These are phyloP conservation scores for Clivina fossor DNA, from an alignment of 2,888 invertebrate genomes.

Conservation along the genomic window DNA sequence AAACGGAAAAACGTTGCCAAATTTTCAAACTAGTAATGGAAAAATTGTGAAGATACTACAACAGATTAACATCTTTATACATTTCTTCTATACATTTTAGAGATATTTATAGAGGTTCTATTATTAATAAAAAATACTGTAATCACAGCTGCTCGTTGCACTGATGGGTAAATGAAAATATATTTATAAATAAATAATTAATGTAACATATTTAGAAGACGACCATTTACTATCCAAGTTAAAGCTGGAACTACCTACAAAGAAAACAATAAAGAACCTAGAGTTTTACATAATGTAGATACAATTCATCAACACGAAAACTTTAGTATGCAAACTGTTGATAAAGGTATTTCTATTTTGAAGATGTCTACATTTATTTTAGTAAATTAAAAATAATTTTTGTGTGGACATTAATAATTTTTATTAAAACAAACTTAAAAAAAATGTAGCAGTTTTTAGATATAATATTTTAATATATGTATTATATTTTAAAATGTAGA, in stretches of 20 bases:
- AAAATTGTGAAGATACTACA: neutral
- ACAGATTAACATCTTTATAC: neutral
- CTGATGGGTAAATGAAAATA: neutral
- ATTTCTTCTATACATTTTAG: too few relatives aligned
- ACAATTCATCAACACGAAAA: conserved; percentile 11
- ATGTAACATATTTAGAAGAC: conserved; percentile 7
- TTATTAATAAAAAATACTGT: neutral
- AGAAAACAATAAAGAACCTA: conserved; percentile 13
- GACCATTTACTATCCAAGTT: conserved; percentile 12
- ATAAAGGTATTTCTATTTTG: conserved; percentile 20
- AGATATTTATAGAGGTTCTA: neutral
- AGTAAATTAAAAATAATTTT: neutral
- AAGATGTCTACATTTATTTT: conserved; percentile 1
- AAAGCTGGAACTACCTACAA: conserved; percentile 12
- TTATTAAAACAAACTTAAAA: too few relatives aligned
- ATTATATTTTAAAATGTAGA: neutral
- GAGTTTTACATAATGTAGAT: neutral
- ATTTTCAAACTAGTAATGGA: neutral
- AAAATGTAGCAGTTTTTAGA: too few relatives aligned
- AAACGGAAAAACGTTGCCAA: too few relatives aligned
- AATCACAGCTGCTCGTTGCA: neutral
- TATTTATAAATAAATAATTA: neutral
- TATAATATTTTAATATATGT: neutral
- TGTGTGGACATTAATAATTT: too few relatives aligned
- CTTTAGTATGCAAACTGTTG: conserved; percentile 16